phyloP scores from a whole-genome alignment of 1,140 invertebrate genomes.

The Eriocheir sinensis region DNA sequence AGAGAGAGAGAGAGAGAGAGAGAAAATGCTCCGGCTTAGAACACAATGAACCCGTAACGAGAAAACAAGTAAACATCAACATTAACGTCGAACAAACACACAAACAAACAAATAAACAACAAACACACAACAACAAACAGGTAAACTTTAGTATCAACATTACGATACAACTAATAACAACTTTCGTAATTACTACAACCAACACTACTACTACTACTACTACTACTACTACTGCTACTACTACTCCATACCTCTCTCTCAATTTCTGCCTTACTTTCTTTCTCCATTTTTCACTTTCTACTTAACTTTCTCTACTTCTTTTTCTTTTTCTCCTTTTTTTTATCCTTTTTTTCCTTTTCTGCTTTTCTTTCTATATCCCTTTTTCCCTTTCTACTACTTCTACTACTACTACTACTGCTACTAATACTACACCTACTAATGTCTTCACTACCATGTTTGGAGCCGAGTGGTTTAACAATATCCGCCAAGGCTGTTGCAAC shows the following conservation, averaged over 20 bases:
- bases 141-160: neutral
- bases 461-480: neutral
- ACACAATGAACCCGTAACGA: too few species aligned
- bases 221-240: too few species aligned
- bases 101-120: too few species aligned
- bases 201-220: neutral
- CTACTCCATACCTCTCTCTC: too few species aligned
- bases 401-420: neutral
- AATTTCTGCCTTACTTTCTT: too few species aligned
- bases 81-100: too few species aligned
- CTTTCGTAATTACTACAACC: neutral
- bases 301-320: too few species aligned
- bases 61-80: too few species aligned
- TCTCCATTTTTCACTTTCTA: too few species aligned
- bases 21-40: too few species aligned
- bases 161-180: neutral
- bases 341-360: too few species aligned
- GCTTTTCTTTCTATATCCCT: neutral
- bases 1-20: slow-evolving; percentile 9
- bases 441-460: neutral
- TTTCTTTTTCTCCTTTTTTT: too few species aligned
- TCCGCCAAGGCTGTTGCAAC: neutral
- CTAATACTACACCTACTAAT: neutral
- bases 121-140: neutral
- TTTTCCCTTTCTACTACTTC: neutral